A percentile compares a stretch with the other conserved stretches of the same genome.
phyloP scores from a whole-genome alignment of 2,888 invertebrate genomes.

The Caenorhabditis sulstoni region DNA sequence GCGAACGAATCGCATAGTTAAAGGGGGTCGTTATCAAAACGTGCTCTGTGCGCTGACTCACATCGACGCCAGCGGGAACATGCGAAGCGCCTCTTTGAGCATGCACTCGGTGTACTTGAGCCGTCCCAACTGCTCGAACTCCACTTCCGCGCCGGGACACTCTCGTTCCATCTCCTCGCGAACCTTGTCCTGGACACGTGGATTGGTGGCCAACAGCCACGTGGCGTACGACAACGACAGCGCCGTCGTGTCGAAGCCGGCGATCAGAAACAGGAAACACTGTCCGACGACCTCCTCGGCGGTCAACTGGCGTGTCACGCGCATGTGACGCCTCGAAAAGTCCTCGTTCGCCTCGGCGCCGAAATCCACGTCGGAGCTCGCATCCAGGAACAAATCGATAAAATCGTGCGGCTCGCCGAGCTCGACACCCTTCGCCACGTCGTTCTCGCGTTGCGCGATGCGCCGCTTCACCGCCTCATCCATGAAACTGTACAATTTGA shows the following conservation, averaged over 20 bases:
- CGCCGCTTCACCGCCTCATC: slow-evolving; percentile 38
- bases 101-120: slow-evolving; percentile 67
- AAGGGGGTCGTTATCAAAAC: too few species aligned
- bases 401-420: slow-evolving; percentile 64
- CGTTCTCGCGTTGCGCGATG: slow-evolving; percentile 51
- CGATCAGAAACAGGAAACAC: slow-evolving; percentile 82
- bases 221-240: slow-evolving; percentile 82
- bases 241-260: slow-evolving; percentile 83
- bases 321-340: slow-evolving; percentile 13
- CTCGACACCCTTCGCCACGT: slow-evolving; percentile 51
- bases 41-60: too few species aligned
- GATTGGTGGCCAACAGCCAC: slow-evolving; percentile 82
- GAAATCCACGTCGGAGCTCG: slow-evolving; percentile 57
- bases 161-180: slow-evolving; percentile 60
- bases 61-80: slow-evolving; percentile 64
- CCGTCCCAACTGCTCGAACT: slow-evolving; percentile 53
- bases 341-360: slow-evolving; percentile 33
- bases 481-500: slow-evolving; percentile 19
- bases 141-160: slow-evolving; percentile 49
- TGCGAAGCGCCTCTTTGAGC: slow-evolving; percentile 64
- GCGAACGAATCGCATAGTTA: not conserved
- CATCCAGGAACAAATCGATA: slow-evolving; percentile 72
- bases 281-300: slow-evolving; percentile 80
- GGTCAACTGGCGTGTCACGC: slow-evolving; percentile 31
- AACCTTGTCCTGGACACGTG: slow-evolving; percentile 58